A percentile compares a stretch with the other conserved stretches of the same genome.
phyloP scores from a whole-genome alignment of 2,113 vertebrate species.

The Choloepus hoffmanni region DNA sequence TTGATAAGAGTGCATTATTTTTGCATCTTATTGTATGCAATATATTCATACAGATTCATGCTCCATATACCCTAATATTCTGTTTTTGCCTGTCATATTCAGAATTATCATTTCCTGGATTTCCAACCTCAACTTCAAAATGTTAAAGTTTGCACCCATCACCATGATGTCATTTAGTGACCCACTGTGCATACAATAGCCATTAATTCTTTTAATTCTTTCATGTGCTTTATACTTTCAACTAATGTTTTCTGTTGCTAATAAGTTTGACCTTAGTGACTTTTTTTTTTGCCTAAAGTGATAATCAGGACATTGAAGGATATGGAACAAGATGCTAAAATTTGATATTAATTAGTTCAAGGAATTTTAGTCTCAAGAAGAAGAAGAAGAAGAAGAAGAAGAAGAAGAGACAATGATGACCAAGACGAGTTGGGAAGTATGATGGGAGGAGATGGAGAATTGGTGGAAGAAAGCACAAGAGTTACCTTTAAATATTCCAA shows the following conservation, averaged over 20 bases:
- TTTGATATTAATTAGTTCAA: background rate
- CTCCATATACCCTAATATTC: too few relatives aligned
- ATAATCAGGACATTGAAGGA: too few relatives aligned
- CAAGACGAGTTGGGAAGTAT: too few relatives aligned
- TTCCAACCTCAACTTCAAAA: too few relatives aligned
- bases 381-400: background rate
- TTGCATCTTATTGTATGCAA: background rate
- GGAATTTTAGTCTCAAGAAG: background rate
- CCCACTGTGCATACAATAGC: background rate
- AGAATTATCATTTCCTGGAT: background rate
- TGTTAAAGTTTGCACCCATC: too few relatives aligned
- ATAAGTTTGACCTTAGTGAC: background rate
- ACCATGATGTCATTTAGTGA: too few relatives aligned
- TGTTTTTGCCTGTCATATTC: background rate
- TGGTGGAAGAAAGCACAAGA: accelerated
- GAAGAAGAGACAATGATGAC: background rate
- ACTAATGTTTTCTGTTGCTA: background rate
- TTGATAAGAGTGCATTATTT: too few relatives aligned
- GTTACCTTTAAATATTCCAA: background rate
- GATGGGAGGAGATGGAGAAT: background rate
- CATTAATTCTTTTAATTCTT: background rate
- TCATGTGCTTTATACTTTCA: background rate
- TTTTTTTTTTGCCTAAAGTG: background rate
- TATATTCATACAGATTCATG: accelerated
- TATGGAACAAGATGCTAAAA: background rate